phyloP scores from a whole-genome alignment of 2,113 vertebrate species.

The Phyllostomus hastatus region DNA sequence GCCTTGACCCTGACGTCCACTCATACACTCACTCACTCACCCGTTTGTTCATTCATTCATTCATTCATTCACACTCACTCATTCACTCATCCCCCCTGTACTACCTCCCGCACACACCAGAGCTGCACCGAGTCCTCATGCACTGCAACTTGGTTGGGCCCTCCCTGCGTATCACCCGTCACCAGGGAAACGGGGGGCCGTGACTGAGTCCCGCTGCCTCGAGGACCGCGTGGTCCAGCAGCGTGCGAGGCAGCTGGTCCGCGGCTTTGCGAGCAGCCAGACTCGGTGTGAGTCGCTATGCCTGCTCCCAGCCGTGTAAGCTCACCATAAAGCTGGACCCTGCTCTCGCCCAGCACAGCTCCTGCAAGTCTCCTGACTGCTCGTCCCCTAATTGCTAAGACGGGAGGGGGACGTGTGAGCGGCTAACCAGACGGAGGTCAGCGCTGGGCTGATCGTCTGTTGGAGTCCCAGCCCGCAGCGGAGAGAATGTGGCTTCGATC shows the following conservation, averaged over 20 bases:
- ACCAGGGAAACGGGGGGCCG: not conserved
- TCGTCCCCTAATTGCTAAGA: not conserved
- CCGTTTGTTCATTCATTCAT: not conserved
- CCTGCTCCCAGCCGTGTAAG: not conserved
- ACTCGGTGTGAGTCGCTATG: not conserved
- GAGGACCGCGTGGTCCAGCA: not conserved
- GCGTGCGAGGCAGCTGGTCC: not conserved
- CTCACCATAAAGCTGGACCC: not conserved
- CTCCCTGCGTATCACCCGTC: not conserved
- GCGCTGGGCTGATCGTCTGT: not conserved
- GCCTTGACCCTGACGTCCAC: not conserved
- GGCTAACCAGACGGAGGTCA: rapidly evolving
- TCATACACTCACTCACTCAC: not conserved
- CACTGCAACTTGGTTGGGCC: not conserved
- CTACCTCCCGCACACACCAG: not conserved
- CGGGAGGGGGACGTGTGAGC: not conserved
- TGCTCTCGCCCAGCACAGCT: rapidly evolving
- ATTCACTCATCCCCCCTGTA: not conserved
- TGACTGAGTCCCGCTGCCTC: not conserved
- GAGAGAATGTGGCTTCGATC: not conserved
- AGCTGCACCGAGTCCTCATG: not conserved
- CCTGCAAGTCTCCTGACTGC: not conserved
- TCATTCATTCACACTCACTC: not conserved
- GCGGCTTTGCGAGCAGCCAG: not conserved
- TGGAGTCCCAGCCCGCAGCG: not conserved